Base-by-base conservation (phyloP, 2,888 invertebrate genomes). In the Iselma pallidipennis region DNA sequence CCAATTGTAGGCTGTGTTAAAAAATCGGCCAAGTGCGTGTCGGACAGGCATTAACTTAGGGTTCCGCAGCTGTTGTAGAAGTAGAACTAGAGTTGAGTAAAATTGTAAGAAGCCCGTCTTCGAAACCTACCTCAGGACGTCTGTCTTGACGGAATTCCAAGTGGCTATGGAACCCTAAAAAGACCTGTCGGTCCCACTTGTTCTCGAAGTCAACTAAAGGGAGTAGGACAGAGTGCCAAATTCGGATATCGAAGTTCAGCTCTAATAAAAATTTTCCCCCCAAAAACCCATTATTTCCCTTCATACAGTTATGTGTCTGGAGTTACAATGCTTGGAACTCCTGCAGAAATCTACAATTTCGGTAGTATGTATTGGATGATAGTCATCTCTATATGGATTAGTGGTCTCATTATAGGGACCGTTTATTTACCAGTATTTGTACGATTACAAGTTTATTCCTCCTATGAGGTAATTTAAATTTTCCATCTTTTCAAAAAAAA, bases 261-360 rank as follows among this genome's bases (percentile, higher is more conserved):
- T 6, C 12, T 5, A 4, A 16, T 25, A 53, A 26, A 21, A 49
- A 28, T 48, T 28, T n/a, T n/a, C n/a, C n/a, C n/a, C n/a, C 19
- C 10, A 31, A 42, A n/a, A 33, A 49, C 48, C 25, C 56, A 19
- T 12, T 23, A 42, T 51, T 55, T 57, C 58, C 52, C 66, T 31
- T 56, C 70, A 78, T 57, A 79, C 2, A 94, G 93, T 78, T 94
- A 94, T 77, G 89, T 95, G 75, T 94, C 94, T 12, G 94, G 94
- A 55, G 92, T 95, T 53, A 94, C 94, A 55, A 90, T 95, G 68
- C 83, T 95, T 69, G 95, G 95, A 28, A 93, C 92, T 4, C 93
- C 94, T 6, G 89, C 93, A 0, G 94, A 95, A 83, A 89, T 94
- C 77, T 95, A 94, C 82, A 90, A 91, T 81, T 94, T 89, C 76